Base-by-base conservation (phyloP, 2,888 invertebrate species). In the Dermolepida albohirtum region DNA sequence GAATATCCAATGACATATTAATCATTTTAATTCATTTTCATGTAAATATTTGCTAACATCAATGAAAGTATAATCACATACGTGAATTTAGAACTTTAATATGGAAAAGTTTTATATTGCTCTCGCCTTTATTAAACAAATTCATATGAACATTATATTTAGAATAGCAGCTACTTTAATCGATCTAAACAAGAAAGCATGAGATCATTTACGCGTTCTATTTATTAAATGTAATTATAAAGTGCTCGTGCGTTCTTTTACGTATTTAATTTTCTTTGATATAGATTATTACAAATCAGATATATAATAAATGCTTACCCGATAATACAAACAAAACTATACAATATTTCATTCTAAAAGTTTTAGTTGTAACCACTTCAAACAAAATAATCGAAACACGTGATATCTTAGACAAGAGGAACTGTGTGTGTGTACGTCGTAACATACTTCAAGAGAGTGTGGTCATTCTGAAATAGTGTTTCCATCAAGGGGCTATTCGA, bases 401-500 rank as follows among this genome's bases (percentile, higher is more conserved):
- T 34, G 34, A 34, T 34, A 34, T 34, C 6, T 5, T 34, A 1
- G 34, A 34, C 6, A 7, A 34, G 34, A 34, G 34, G 1, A 34
- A 34, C 2, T 2, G 10, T 34, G 22, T 22, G 34, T 55, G 11
- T 39, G 57, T 29, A 27, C 57, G 17, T 43, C 27, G 11, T 29
- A 14, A 29, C 22, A 12, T 14, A 27, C 43, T 12, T 43, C 22
- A 43, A n/a, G 44, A 12, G 43, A 57, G 27, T 57, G 57, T 27
- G 57, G 57, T 57, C 57, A 22, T 57, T 27, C 41, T 44, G 11
- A 57, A 27, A 27, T 57, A n/a, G 7, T 41, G 11, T 7, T 17
- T 57, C 41, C 12, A 57, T 41, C 55, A 43, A 11, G 55, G 34
- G 41, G 55, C 44, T 43, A 12, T 57, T 57, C 27, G 22, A 27